Conservation (phyloP, 2,113 vertebrate species). For the Bolborhynchus lineola region DNA sequence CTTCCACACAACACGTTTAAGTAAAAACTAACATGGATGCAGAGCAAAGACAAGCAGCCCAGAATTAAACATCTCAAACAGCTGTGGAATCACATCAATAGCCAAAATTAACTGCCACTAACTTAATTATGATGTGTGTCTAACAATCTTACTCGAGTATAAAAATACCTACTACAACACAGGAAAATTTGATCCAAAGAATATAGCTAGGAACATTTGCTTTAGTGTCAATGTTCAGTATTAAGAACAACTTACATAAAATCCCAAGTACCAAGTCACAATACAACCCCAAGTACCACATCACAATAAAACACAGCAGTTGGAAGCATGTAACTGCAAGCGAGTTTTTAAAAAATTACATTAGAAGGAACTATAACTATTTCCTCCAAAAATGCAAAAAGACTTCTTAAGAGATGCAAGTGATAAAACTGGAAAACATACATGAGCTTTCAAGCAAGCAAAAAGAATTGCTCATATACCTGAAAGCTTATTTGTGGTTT, state of each 20-base stretch:
- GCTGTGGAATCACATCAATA: not conserved
- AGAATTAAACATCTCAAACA: not conserved
- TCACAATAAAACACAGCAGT: not conserved
- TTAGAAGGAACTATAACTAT: not conserved
- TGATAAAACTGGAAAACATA: not conserved
- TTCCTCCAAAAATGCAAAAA: not conserved
- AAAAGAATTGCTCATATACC: not conserved
- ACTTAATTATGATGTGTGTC: not conserved
- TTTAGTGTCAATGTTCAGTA: not conserved
- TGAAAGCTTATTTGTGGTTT: not conserved
- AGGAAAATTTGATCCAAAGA: not conserved
- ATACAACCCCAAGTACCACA: not conserved
- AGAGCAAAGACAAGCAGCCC: not conserved
- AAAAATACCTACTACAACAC: not conserved
- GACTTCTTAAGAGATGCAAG: not conserved
- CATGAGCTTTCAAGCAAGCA: not conserved
- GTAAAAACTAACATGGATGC: not conserved
- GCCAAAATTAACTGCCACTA: not conserved
- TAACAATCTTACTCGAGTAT: not conserved
- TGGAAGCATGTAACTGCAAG: not conserved
- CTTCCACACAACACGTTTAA: not conserved
- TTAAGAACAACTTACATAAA: not conserved
- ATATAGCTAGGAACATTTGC: not conserved
- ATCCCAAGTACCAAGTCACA: not conserved
- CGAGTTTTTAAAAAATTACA: not conserved